These are phyloP conservation scores for Tanytarsus gracilentus DNA, from an alignment of 2,888 invertebrate genomes.

Conservation along the genomic window DNA sequence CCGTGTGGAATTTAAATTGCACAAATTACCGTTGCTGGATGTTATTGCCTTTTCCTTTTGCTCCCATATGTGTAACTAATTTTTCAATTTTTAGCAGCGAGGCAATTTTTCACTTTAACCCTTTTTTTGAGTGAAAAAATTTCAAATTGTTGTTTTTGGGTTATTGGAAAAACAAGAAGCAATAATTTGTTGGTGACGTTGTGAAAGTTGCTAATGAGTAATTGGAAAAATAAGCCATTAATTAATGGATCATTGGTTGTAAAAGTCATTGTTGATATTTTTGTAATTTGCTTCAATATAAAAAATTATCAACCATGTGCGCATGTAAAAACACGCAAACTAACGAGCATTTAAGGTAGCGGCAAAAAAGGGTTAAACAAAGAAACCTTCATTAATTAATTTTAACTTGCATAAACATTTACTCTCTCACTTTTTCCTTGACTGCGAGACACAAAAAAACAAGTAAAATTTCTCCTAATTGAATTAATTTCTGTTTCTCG, in stretches of 20 bases:
- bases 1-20: slow-evolving; percentile 25
- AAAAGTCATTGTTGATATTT: no score
- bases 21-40: slow-evolving; percentile 19
- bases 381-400: no score
- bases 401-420: no score
- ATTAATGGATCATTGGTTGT: slow-evolving; percentile 15
- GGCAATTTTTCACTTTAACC: background rate
- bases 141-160: background rate
- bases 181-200: slow-evolving; percentile 23
- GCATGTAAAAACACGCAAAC: no score
- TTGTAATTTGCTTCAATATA: no score
- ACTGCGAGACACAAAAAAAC: no score
- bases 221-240: slow-evolving; percentile 26
- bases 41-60: background rate
- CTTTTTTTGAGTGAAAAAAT: background rate
- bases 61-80: slow-evolving; percentile 26
- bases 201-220: no score
- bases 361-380: no score
- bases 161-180: background rate
- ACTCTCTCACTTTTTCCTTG: no score
- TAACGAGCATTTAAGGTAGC: no score
- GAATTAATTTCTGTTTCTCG: slow-evolving; percentile 4
- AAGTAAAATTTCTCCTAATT: background rate
- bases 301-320: no score
- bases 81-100: slow-evolving; percentile 22